Evolutionary conservation across 2,113 vertebrate species (phyloP).

Genomic region (Chaetodon trifascialis): DNA sequence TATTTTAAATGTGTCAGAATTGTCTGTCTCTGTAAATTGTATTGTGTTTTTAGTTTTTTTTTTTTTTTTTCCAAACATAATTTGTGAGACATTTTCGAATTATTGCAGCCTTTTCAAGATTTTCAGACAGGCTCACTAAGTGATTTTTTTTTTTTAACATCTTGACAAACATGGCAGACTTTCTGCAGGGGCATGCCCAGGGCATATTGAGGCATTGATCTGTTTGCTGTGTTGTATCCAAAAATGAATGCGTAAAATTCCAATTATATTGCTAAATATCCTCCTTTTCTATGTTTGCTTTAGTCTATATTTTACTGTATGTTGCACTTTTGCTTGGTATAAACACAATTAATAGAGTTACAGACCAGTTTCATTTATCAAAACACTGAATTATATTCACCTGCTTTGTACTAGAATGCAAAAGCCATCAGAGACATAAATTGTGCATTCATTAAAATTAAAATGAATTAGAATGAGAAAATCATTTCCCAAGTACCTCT

Average conservation of each 20-base stretch:
- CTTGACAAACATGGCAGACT: slow-evolving; percentile 23
- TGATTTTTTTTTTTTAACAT: slow-evolving; percentile 22
- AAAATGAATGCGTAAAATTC: background rate
- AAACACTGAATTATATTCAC: slow-evolving; percentile 4
- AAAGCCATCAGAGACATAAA: background rate
- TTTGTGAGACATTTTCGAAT: background rate
- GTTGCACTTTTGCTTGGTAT: background rate
- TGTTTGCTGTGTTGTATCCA: slow-evolving; percentile 26
- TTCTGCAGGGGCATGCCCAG: slow-evolving; percentile 42
- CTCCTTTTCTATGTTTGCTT: background rate
- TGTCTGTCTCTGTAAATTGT: background rate
- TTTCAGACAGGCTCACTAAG: background rate
- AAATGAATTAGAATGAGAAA: background rate
- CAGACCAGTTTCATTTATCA: background rate
- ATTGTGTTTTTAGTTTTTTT: background rate
- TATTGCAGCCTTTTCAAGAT: background rate
- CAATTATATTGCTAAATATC: background rate
- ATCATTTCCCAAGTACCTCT: background rate
- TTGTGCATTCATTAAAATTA: background rate
- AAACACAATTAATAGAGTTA: background rate
- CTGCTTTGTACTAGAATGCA: background rate
- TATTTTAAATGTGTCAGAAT: background rate
- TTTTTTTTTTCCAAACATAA: background rate
- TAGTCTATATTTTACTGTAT: background rate
- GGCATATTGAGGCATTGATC: slow-evolving; percentile 24